These are phyloP conservation scores for Sebastiscus tertius DNA, from an alignment of 2,797 vertebrate species.

Conservation along the genomic window DNA sequence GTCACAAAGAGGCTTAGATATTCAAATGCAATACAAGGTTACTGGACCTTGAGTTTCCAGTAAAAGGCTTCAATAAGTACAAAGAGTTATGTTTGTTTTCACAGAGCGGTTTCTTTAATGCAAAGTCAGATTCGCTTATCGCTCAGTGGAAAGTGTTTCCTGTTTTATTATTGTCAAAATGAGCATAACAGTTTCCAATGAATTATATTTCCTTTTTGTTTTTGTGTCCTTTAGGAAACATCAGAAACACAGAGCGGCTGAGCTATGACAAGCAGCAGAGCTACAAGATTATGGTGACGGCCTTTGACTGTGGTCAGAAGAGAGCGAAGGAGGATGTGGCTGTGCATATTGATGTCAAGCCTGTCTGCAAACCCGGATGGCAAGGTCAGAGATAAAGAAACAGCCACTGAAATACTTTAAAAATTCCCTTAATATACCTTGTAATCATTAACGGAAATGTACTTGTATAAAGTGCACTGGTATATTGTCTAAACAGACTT, in stretches of 20 bases:
- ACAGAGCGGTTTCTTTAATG: constrained; percentile 16
- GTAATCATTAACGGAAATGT: background rate
- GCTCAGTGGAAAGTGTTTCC: constrained; percentile 19
- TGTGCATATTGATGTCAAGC: constrained; percentile 93
- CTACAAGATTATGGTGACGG: constrained; percentile 94
- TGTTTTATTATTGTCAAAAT: constrained; percentile 26
- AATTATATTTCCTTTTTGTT: constrained; percentile 31
- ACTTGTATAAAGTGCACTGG: background rate
- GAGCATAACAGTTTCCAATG: background rate
- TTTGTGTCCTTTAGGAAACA: constrained; percentile 86
- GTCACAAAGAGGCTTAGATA: constrained; percentile 41
- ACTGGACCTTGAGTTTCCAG: constrained; percentile 21
- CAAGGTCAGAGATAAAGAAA: constrained; percentile 86
- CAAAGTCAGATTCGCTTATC: constrained; percentile 36
- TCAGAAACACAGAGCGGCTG: constrained; percentile 95
- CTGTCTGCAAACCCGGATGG: constrained; percentile 98
- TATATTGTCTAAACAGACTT: constrained; percentile 8
- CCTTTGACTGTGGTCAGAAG: constrained; percentile 97
- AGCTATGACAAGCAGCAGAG: constrained; percentile 92
- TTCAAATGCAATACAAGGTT: constrained; percentile 38
- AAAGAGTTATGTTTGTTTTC: constrained; percentile 10
- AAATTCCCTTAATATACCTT: background rate
- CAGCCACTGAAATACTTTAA: background rate
- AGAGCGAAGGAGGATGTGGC: constrained; percentile 88
- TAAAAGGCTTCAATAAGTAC: constrained; percentile 28